Conservation (phyloP, 2,113 vertebrate genomes). For the Anolis sagrei region DNA sequence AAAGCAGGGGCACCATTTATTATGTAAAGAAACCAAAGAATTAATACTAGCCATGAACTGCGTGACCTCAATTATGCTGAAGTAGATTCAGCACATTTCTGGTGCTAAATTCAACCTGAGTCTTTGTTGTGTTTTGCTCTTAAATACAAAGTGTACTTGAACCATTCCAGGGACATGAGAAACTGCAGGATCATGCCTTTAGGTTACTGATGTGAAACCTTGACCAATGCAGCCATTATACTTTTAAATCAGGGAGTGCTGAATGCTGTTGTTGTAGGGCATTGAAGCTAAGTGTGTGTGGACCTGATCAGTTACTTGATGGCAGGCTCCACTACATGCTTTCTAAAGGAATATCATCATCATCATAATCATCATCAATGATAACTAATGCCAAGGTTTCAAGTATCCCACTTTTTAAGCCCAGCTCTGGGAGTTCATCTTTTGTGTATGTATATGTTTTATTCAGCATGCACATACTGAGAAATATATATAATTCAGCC, state of each 20-base stretch:
- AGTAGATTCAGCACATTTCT: background rate
- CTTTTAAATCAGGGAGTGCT: constrained; percentile 9
- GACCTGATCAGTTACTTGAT: background rate
- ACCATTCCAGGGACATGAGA: constrained; percentile 22
- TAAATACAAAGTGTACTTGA: constrained; percentile 20
- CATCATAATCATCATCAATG: background rate
- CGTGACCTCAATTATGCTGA: constrained; percentile 26
- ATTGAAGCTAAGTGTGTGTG: background rate
- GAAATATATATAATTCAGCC: background rate
- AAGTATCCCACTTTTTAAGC: constrained; percentile 33
- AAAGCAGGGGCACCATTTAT: background rate
- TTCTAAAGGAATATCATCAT: background rate
- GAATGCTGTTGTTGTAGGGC: too few species aligned
- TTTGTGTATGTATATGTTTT: background rate
- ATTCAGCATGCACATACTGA: constrained; percentile 23
- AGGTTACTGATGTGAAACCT: constrained; percentile 34
- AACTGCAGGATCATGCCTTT: constrained; percentile 32
- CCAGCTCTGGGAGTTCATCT: constrained; percentile 4
- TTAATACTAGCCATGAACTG: constrained; percentile 11
- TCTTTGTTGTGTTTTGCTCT: constrained; percentile 36
- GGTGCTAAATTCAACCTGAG: constrained; percentile 29
- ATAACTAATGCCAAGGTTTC: constrained; percentile 42
- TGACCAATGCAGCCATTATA: constrained; percentile 27
- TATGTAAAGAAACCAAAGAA: constrained; percentile 25
- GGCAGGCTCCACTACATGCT: background rate